Base-by-base conservation (phyloP, 2,888 invertebrate genomes). In the Lissocephala sabroskyi region DNA sequence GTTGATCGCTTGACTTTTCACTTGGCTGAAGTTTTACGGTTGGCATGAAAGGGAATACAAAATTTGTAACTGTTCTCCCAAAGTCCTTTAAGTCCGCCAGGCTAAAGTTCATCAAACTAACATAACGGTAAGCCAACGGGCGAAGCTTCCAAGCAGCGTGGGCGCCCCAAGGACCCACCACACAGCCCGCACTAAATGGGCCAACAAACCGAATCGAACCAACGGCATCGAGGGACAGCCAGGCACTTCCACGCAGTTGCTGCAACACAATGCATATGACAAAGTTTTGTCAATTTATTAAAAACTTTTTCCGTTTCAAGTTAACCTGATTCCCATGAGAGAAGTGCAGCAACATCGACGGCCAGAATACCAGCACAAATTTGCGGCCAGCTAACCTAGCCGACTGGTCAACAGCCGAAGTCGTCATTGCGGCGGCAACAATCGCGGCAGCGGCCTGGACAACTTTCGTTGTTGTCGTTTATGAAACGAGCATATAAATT, bases 271-370 rank as follows among this genome's bases (percentile, higher is more conserved):
- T 77, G 78, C 70, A 78, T 71, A 78, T 71, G 71, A 78, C 79
- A 71, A 71, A 71, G 73, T 71, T 71, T 71, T 78, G 76, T 78
- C 71, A 76, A 71, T 71, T 78, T 71, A 71, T 78, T 71, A 71
- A 67, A 76, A 75, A 78, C 46, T 67, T 64, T 75, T 51, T 44
- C 33, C 43, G 44, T 37, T 41, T 59, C 53, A 61, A 57, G 65
- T 61, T 75, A 77, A 79, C 75, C 75, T 70, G 65, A 63, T 75
- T 75, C 79, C 75, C 79, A 75, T 58, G 63, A 52, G 59, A 16
- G 28, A 48, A 53, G 37, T 40, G 36, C 13, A 11, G 19, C 26
- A 41, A 29, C 17, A 50, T 14, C 40, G 17, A 33, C 39, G 7
- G 30, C 23, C 30, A 29, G 18, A 13, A 30, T 14, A 41, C 32